Evolutionary conservation across 2,113 vertebrate genomes (phyloP).

Genomic region (Garra rufa): DNA sequence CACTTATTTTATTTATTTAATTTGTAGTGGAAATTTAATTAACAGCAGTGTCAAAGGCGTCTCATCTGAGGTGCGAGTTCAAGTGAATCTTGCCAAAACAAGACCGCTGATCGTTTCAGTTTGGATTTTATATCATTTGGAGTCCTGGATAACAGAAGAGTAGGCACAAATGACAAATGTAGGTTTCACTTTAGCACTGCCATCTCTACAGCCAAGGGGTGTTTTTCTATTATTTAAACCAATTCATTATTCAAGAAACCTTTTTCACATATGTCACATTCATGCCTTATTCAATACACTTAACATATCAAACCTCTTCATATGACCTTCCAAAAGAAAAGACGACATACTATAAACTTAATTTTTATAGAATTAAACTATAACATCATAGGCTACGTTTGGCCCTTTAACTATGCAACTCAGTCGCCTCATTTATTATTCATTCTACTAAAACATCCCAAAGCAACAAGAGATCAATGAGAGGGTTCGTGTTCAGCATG

Average conservation of each 20-base stretch:
- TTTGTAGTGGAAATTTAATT: neutral
- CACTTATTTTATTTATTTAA: too few relatives aligned
- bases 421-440: neutral
- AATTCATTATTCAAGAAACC: conserved; percentile 28
- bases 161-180: neutral
- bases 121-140: too few relatives aligned
- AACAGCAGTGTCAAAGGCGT: neutral
- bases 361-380: neutral
- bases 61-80: neutral
- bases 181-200: conserved; percentile 3
- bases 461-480: conserved; percentile 13
- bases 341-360: neutral
- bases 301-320: neutral
- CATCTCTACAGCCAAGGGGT: neutral
- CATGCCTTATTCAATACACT: neutral
- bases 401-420: conserved; percentile 13
- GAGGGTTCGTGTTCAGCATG: neutral
- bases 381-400: neutral
- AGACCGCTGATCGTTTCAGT: too few relatives aligned
- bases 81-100: neutral
- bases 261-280: neutral
- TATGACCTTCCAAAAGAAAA: neutral
- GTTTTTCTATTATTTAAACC: conserved; percentile 41
- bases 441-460: neutral
- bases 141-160: neutral